Conservation (phyloP, 2,797 vertebrate species). For the Hoplostethus mediterraneus region DNA sequence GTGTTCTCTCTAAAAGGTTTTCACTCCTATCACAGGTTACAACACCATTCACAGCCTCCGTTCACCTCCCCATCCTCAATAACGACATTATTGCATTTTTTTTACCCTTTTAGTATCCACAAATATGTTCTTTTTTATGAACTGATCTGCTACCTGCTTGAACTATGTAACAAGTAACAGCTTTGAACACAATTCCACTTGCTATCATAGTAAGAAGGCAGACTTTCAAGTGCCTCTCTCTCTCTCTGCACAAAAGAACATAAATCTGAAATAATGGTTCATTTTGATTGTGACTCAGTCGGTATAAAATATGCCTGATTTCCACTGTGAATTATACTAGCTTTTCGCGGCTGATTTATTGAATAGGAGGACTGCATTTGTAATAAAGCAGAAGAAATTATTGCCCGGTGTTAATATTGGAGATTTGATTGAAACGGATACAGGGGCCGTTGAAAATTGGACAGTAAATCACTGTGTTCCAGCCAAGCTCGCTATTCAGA, state of each 20-base stretch:
- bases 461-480: conserved; percentile 78
- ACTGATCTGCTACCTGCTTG: conserved; percentile 3
- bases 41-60: conserved; percentile 6
- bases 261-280: conserved; percentile 71
- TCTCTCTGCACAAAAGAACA: conserved; percentile 34
- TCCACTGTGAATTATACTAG: conserved; percentile 68
- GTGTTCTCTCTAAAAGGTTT: background rate
- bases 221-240: conserved; percentile 31
- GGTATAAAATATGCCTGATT: conserved; percentile 76
- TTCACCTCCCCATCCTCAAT: background rate
- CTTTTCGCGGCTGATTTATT: conserved; percentile 75
- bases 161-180: conserved; percentile 18
- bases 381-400: conserved; percentile 81
- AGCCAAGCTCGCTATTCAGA: conserved; percentile 57
- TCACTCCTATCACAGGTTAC: background rate
- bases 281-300: conserved; percentile 71
- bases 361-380: conserved; percentile 67
- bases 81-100: background rate
- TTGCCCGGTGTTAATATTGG: conserved; percentile 79
- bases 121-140: conserved; percentile 14
- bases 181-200: conserved; percentile 33
- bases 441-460: conserved; percentile 72
- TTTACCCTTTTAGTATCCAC: background rate
- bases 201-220: conserved; percentile 3
- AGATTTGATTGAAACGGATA: conserved; percentile 83